These are phyloP conservation scores for Dasyornis broadbenti DNA, from an alignment of 2,113 vertebrate species.

Conservation along the genomic window DNA sequence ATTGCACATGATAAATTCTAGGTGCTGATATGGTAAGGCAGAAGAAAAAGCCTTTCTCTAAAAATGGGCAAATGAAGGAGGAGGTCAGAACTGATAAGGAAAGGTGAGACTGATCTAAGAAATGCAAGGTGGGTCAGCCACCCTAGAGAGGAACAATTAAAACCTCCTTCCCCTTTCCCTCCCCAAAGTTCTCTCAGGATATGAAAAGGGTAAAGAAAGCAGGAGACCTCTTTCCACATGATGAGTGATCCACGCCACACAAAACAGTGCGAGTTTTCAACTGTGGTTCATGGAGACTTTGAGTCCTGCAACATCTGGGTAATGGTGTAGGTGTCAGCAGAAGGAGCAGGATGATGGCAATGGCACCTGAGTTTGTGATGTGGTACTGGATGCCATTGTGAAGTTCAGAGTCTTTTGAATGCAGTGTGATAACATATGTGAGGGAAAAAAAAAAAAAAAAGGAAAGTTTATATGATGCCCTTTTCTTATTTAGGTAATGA, in stretches of 20 bases:
- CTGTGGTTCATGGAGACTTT: neutral
- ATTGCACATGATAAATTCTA: neutral
- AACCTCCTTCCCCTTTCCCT: neutral
- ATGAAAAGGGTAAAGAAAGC: neutral
- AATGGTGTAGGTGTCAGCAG: fast-evolving
- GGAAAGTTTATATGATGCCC: neutral
- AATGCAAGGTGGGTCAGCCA: fast-evolving
- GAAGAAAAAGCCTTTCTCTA: neutral
- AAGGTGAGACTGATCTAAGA: neutral
- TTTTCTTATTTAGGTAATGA: neutral
- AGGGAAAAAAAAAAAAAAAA: fast-evolving
- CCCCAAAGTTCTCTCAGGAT: neutral
- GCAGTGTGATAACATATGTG: neutral
- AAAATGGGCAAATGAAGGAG: neutral
- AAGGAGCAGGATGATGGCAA: neutral
- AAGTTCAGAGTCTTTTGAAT: neutral
- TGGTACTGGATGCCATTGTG: neutral
- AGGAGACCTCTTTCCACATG: neutral
- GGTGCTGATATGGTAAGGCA: neutral
- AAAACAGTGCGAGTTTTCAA: neutral
- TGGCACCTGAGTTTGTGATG: neutral
- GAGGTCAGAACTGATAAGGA: neutral
- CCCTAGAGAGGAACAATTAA: too few relatives aligned
- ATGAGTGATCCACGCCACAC: neutral
- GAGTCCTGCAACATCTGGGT: neutral